phyloP scores from a whole-genome alignment of 2,113 vertebrate species.

The Holacanthus passer region DNA sequence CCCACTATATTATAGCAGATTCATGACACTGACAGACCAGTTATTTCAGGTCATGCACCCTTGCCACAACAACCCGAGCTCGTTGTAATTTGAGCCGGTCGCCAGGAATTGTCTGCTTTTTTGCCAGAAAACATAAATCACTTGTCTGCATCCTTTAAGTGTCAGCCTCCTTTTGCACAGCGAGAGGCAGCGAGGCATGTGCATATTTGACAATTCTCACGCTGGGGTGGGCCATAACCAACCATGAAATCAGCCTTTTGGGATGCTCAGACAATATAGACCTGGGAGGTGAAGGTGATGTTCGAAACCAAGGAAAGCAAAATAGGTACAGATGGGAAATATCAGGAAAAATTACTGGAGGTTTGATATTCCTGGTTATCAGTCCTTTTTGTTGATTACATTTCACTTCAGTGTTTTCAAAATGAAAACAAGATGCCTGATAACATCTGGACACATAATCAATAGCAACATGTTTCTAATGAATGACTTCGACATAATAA shows the following conservation, averaged over 20 bases:
- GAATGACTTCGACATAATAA: constrained; percentile 68
- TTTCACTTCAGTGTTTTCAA: constrained; percentile 26
- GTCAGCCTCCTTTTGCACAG: constrained; percentile 42
- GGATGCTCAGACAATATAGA: constrained; percentile 44
- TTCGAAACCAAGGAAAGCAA: constrained; percentile 28
- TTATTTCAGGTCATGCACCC: constrained; percentile 69
- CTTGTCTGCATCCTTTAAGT: constrained; percentile 55
- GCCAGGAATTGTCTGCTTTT: constrained; percentile 66
- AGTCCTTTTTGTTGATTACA: constrained; percentile 25
- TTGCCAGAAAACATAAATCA: constrained; percentile 77
- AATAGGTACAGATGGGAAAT: constrained; percentile 13
- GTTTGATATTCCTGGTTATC: constrained; percentile 7
- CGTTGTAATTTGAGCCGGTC: constrained; percentile 70
- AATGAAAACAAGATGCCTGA: constrained; percentile 52
- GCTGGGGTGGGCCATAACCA: constrained; percentile 44
- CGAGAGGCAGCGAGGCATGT: constrained; percentile 25
- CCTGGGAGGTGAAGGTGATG: constrained; percentile 32
- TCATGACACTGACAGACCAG: constrained; percentile 73
- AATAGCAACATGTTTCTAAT: constrained; percentile 66
- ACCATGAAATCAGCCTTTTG: constrained; percentile 57
- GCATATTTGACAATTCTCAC: constrained; percentile 39
- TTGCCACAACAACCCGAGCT: constrained; percentile 72
- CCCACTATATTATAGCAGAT: constrained; percentile 64
- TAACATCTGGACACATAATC: constrained; percentile 62
- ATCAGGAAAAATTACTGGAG: neutral